Percentiles rank a stretch among this genome's conserved stretches.
Conservation (phyloP, 2,113 vertebrate genomes). For the Chaetura pelagica region DNA sequence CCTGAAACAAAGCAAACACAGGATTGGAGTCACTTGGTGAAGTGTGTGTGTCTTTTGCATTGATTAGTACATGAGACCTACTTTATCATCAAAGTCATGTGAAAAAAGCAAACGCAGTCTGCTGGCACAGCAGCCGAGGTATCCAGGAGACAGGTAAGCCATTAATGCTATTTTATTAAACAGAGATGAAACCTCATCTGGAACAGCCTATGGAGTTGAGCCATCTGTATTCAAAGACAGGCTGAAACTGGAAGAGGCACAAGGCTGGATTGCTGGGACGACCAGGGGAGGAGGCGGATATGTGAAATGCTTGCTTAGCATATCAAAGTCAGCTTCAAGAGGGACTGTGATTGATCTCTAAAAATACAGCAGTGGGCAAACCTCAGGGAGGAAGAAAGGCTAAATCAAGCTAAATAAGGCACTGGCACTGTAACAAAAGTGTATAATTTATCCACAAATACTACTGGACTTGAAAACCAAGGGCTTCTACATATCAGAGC, state of each 20-base stretch:
- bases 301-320: background rate
- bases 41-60: fast-evolving
- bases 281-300: background rate
- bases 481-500: background rate
- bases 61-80: background rate
- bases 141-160: background rate
- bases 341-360: background rate
- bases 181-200: background rate
- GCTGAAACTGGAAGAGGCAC: background rate
- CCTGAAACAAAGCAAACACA: background rate
- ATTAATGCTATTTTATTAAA: background rate
- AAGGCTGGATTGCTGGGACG: background rate
- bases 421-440: background rate
- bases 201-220: background rate
- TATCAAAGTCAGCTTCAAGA: background rate
- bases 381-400: background rate
- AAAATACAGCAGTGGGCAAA: background rate
- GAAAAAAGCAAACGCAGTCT: background rate
- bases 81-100: background rate
- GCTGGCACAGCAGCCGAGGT: fast-evolving
- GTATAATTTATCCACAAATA: background rate
- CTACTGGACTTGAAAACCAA: background rate
- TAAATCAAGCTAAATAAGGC: background rate
- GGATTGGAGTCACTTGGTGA: background rate
- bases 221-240: background rate